A percentile compares a stretch with the other conserved stretches of the same genome.
These are phyloP conservation scores for Artemia sinica DNA, from an alignment of 2,888 invertebrate genomes.

Conservation along the genomic window DNA sequence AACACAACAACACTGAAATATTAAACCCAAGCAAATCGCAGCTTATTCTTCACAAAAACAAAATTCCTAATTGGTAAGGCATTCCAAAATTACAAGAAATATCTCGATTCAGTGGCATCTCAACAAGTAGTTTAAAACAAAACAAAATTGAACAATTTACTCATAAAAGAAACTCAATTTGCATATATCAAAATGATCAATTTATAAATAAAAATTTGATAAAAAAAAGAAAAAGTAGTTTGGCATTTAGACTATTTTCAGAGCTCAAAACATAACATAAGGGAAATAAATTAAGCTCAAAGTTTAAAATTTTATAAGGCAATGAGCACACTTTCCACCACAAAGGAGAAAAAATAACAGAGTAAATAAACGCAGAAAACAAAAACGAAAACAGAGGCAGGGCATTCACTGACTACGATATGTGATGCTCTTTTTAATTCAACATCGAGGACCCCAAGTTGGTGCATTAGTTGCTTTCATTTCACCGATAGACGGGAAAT, in stretches of 20 bases:
- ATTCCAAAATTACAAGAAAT: neutral
- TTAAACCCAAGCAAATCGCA: conserved; percentile 6
- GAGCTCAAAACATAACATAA: neutral
- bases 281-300: neutral
- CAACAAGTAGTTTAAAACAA: too few relatives aligned
- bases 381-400: neutral
- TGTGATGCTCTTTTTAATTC: conserved; percentile 23
- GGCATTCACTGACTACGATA: conserved; percentile 12
- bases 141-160: too few relatives aligned
- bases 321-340: conserved; percentile 5
- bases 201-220: too few relatives aligned
- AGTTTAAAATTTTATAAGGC: conserved; percentile 4
- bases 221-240: too few relatives aligned
- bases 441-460: conserved; percentile 33
- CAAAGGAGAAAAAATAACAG: neutral
- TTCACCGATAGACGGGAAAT: conserved; percentile 62
- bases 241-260: neutral
- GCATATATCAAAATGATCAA: too few relatives aligned
- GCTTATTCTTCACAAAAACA: neutral
- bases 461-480: conserved; percentile 35
- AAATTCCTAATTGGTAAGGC: neutral
- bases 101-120: too few relatives aligned
- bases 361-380: neutral
- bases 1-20: conserved; percentile 7
- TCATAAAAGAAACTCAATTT: too few relatives aligned